These are phyloP conservation scores for Zelostemma sp. DNA, from an alignment of 1,140 invertebrate genomes.

Conservation along the genomic window DNA sequence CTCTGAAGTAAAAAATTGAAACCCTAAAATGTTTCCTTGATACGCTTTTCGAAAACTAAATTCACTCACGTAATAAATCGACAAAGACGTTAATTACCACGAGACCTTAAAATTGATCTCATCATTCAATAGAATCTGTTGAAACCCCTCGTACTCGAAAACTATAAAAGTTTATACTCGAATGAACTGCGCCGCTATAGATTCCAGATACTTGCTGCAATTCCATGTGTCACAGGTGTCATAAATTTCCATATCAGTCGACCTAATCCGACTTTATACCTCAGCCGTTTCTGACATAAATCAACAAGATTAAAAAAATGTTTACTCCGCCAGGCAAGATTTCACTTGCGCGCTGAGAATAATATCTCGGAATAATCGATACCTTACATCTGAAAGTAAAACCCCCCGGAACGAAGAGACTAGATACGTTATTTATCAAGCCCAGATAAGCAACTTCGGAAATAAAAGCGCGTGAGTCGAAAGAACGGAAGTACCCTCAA, in stretches of 20 bases:
- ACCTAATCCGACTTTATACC: slow-evolving; percentile 1
- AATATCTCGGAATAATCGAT: too few species aligned
- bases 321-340: too few species aligned
- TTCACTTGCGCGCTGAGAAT: too few species aligned
- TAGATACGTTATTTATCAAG: too few species aligned
- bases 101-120: slow-evolving; percentile 21
- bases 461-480: background rate
- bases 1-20: too few species aligned
- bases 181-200: slow-evolving; percentile 42
- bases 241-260: slow-evolving; percentile 36
- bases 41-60: too few species aligned
- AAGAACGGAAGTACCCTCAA: background rate
- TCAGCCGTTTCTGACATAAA: background rate
- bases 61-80: background rate
- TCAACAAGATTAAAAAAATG: too few species aligned
- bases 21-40: too few species aligned
- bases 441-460: too few species aligned
- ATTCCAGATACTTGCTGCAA: slow-evolving; percentile 25
- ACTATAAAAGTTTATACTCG: slow-evolving; percentile 39
- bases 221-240: slow-evolving; percentile 20
- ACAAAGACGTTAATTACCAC: background rate
- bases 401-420: too few species aligned
- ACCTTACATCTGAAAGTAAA: too few species aligned
- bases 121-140: slow-evolving; percentile 16
- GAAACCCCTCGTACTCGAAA: slow-evolving; percentile 21